Conservation (phyloP, 1,140 invertebrate species). For the Drosophila tropicalis region DNA sequence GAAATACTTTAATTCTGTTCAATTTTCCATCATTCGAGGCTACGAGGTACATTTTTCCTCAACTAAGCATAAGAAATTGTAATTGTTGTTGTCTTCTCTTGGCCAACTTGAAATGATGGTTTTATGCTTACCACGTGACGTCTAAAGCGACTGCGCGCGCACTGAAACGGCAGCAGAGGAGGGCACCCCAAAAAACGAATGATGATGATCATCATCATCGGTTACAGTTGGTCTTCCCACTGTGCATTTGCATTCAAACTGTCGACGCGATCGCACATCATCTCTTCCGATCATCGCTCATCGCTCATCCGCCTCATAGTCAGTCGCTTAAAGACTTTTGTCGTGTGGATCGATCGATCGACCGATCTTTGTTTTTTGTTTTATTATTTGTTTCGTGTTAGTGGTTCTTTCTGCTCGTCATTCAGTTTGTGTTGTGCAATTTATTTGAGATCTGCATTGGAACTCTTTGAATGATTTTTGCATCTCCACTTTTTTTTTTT, state of each 20-base stretch:
- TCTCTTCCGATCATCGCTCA: conserved; percentile 37
- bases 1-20: neutral
- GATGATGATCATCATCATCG: conserved; percentile 49
- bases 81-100: conserved; percentile 26
- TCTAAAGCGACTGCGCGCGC: neutral
- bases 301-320: conserved; percentile 22
- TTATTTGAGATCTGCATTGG: conserved; percentile 12
- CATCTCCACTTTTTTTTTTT: conserved; percentile 53
- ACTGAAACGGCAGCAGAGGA: conserved; percentile 31
- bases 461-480: conserved; percentile 32
- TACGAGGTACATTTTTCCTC: neutral
- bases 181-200: conserved; percentile 44
- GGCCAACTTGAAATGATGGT: conserved; percentile 35
- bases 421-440: conserved; percentile 59
- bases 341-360: conserved; percentile 30
- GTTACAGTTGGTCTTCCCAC: conserved; percentile 19
- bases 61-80: neutral
- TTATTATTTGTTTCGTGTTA: neutral
- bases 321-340: conserved; percentile 36
- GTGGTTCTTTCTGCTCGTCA: conserved; percentile 61
- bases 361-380: neutral
- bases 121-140: conserved; percentile 13
- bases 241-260: conserved; percentile 80
- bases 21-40: neutral
- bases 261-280: conserved; percentile 67